Evolutionary conservation across 2,113 vertebrate genomes (phyloP).

Genomic region (Pelvicachromis taeniatus): DNA sequence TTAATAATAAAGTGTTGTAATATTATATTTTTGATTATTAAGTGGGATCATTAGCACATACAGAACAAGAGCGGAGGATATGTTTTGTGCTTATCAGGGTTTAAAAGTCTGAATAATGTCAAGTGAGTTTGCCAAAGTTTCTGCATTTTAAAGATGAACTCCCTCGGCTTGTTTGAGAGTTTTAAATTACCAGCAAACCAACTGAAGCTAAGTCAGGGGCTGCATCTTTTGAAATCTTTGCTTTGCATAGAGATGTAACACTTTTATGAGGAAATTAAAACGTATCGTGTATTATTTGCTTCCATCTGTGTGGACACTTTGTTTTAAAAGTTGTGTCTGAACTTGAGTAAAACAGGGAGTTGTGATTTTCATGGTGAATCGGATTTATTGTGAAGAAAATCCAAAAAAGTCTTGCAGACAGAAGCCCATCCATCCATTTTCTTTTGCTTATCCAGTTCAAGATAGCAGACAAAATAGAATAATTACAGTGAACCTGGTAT

Average conservation of each 20-base stretch:
- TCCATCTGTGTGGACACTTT: neutral
- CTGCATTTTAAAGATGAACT: neutral
- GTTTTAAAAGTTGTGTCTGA: neutral
- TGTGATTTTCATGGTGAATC: neutral
- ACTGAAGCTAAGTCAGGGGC: neutral
- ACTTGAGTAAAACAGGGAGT: neutral
- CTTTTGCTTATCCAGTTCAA: neutral
- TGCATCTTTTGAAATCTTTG: neutral
- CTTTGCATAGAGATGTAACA: slow-evolving; percentile 7
- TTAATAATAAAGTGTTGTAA: slow-evolving; percentile 5
- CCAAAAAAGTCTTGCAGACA: neutral
- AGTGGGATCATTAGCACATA: neutral
- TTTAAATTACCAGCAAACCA: neutral
- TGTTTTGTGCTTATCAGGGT: neutral
- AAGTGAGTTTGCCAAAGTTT: slow-evolving; percentile 28
- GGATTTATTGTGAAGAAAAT: neutral
- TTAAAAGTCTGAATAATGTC: neutral
- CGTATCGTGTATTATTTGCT: neutral
- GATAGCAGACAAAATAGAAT: neutral
- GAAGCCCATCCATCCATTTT: neutral
- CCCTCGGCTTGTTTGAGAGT: neutral
- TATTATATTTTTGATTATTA: slow-evolving; percentile 5
- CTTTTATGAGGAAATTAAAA: slow-evolving; percentile 38
- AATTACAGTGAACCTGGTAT: neutral
- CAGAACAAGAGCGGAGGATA: neutral